A percentile compares a stretch with the other conserved stretches of the same genome.
phyloP scores from a whole-genome alignment of 2,797 vertebrate species.

The Pangasius larnaudii region DNA sequence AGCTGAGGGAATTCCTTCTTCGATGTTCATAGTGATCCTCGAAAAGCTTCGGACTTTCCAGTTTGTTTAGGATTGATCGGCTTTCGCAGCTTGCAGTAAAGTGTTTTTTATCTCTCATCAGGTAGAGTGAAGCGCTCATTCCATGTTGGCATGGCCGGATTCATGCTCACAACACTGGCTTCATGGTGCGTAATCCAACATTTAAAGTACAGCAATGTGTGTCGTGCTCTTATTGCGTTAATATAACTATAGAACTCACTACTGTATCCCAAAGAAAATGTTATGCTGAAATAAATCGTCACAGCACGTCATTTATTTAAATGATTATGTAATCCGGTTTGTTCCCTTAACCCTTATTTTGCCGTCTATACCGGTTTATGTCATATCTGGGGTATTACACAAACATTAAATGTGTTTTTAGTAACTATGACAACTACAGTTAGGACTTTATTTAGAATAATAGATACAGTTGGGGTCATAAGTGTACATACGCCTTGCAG shows the following conservation, averaged over 20 bases:
- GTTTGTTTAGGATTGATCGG: neutral
- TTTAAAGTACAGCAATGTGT: slow-evolving; percentile 1
- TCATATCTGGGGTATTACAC: too few relatives aligned
- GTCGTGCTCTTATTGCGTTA: neutral
- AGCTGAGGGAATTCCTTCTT: neutral
- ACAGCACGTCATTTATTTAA: neutral
- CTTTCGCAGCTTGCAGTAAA: neutral
- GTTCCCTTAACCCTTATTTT: neutral
- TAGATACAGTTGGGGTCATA: too few relatives aligned
- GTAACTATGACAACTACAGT: neutral
- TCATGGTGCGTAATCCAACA: slow-evolving; percentile 72
- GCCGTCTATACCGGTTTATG: too few relatives aligned
- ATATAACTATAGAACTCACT: neutral
- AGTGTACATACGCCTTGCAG: too few relatives aligned
- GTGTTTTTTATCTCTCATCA: slow-evolving; percentile 41
- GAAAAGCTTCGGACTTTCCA: neutral
- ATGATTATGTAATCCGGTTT: neutral
- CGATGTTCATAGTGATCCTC: neutral
- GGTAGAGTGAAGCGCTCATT: slow-evolving; percentile 77
- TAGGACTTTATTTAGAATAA: neutral
- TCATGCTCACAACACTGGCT: slow-evolving; percentile 73
- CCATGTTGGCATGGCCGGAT: slow-evolving; percentile 75
- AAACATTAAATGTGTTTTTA: too few relatives aligned
- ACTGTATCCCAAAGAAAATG: neutral
- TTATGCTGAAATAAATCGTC: neutral